These are phyloP conservation scores for Morelia viridis DNA, from an alignment of 2,797 vertebrate genomes.

Conservation along the genomic window DNA sequence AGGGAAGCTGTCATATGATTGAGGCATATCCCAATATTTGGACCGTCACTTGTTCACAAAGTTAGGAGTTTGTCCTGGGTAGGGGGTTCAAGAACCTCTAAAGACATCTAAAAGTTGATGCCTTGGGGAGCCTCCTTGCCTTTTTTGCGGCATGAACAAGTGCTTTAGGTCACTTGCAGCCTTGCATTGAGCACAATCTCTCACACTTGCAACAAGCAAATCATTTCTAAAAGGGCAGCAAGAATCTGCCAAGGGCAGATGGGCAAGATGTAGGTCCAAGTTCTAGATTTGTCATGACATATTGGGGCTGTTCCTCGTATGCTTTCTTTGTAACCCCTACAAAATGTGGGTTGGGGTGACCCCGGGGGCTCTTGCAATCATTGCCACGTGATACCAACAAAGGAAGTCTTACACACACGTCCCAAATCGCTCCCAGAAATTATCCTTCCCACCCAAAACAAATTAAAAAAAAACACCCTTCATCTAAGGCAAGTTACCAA, in stretches of 20 bases:
- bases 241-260: not conserved
- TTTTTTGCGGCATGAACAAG: not conserved
- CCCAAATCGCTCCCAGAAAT: not conserved
- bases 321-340: not conserved
- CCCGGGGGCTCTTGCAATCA: not conserved
- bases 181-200: not conserved
- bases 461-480: not conserved
- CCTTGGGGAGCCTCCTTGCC: not conserved
- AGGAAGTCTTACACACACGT: not conserved
- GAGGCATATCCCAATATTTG: not conserved
- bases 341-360: not conserved
- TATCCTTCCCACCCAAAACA: not conserved
- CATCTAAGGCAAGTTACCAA: not conserved
- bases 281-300: not conserved
- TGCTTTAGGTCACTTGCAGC: not conserved
- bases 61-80: not conserved
- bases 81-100: not conserved
- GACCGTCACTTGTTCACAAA: not conserved
- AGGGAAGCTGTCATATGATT: not conserved
- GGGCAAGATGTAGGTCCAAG: not conserved
- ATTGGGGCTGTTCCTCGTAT: not conserved
- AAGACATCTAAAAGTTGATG: not conserved
- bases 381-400: not conserved
- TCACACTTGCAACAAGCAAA: not conserved
- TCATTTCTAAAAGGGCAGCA: not conserved